Base-by-base conservation (phyloP, 2,888 invertebrate species). In the Artemia sinica region DNA sequence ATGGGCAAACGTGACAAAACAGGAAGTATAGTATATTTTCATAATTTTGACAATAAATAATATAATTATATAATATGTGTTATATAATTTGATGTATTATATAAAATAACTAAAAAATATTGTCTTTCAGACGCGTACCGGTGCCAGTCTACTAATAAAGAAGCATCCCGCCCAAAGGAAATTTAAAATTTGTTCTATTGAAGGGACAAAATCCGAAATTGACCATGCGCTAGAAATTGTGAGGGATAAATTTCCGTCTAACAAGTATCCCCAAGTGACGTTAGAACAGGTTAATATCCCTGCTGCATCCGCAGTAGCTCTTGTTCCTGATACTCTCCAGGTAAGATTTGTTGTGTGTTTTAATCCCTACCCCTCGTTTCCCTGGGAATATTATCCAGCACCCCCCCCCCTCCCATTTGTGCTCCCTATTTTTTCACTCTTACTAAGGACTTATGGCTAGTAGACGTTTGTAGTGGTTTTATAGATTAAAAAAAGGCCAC, bases 221-320 rank as follows among this genome's bases (percentile, higher is more conserved):
- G 86, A 87, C 73, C 83, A 84, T 72, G 93, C 94, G 51, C 80
- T 94, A 77, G 84, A 84, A 74, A 83, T 91, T 81, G 90, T 96
- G 73, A 84, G 89, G 74, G 84, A 87, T 73, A 87, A 87, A 77
- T 89, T 95, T 77, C 93, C 94, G 8, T 79, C 83, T 73, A 86
- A 87, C 75, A 84, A 84, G 74, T 91, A 86, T 79, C 88, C 91
- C 0, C 84, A 86, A 73, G 82, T 95, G 71, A 87, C 89, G 68
- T 82, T 92, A 73, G 82, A 83, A 70, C 82, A 82, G 71, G 79
- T 85, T 8, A 77, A 80, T 48, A 76, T 79, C 69, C 58, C 58
- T 14, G 76, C 79, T 58, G 74, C 77, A 8, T 74, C 76, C 50
- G 72, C 76, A 48, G 73, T 77, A 78, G 80, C 77, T 78, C 78